Base-by-base conservation (phyloP, 2,797 vertebrate genomes). In the Dermochelys coriacea region DNA sequence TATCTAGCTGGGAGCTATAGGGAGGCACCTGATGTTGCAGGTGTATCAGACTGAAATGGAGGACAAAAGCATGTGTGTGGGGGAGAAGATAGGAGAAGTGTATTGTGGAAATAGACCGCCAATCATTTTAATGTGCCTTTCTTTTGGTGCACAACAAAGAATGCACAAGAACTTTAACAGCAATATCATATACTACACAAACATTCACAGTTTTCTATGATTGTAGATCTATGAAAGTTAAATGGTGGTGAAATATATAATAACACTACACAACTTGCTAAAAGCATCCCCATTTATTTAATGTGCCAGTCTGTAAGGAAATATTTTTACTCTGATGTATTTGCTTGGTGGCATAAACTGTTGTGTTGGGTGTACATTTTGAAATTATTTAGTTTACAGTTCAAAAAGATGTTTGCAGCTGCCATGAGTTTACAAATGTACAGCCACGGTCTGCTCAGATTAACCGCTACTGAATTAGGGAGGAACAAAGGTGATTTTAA, bases 401-500 rank as follows among this genome's bases (percentile, higher is more conserved):
- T 94, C 77, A 34, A 87, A 61, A 54, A 37, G 45, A 79, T 51
- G 51, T 4, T 84, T 59, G 27, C 57, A 59, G 27, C 27, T 14
- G 57, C 57, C 9, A 29, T 59, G 57, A 59, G 57, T 31, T 59
- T 59, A 59, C 57, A 59, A 31, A 59, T 25, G 29, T 29, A 59
- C 27, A 27, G 27, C 50, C 29, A 29, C 27, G 11, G 57, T 59
- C 27, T 59, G 29, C 29, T 25, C 57, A 59, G 57, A 25, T 59
- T 59, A 25, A 27, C 5, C 11, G 10, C 82, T 83, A 1, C 11
- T 57, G 55, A 84, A 27, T 37, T 21, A 45, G 49, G 57, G 80
- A 95, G 84, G 41, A 80, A 79, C 34, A 55, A 11, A 9, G 81
- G n/a, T 87, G 37, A n/a, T 27, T 80, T 91, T 81, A 52, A 82